Evolutionary conservation across 2,797 vertebrate species (phyloP).

Genomic region (Channa striata): DNA sequence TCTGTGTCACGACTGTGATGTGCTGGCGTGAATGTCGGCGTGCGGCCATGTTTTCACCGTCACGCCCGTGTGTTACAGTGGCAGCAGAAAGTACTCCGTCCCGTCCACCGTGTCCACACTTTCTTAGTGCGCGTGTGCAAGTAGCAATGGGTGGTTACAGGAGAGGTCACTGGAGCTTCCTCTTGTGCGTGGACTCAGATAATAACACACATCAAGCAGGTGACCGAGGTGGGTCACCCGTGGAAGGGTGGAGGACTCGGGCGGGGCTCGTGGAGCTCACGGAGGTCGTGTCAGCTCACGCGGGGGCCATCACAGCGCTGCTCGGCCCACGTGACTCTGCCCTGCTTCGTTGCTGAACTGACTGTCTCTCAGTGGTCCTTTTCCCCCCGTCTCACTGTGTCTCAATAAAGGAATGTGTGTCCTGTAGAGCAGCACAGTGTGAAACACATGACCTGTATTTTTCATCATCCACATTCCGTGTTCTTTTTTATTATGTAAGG

Average conservation of each 20-base stretch:
- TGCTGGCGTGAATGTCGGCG: not conserved
- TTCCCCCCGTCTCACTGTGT: too few relatives aligned
- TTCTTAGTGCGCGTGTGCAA: too few relatives aligned
- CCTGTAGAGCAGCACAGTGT: not conserved
- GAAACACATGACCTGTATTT: too few relatives aligned
- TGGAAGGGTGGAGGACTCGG: slow-evolving; percentile 52
- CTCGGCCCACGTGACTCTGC: slow-evolving; percentile 21
- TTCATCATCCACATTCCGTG: not conserved
- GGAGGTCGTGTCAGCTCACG: slow-evolving; percentile 31
- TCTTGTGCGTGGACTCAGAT: not conserved
- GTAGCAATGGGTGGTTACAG: slow-evolving; percentile 9
- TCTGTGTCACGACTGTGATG: slow-evolving; percentile 31
- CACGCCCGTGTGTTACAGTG: not conserved
- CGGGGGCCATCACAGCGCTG: slow-evolving; percentile 28
- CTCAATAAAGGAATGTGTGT: not conserved
- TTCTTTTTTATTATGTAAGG: too few relatives aligned
- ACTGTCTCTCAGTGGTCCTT: not conserved
- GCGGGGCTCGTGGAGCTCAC: slow-evolving; percentile 30
- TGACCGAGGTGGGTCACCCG: slow-evolving; percentile 19
- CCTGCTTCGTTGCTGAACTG: not conserved
- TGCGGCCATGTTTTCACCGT: not conserved
- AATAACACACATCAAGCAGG: slow-evolving; percentile 11
- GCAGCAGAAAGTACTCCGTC: not conserved
- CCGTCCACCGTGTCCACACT: too few relatives aligned
- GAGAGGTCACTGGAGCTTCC: not conserved